Percentiles rank a stretch among this genome's conserved stretches.
Conservation (phyloP, 2,888 invertebrate genomes). For the Aphidoletes aphidimyza region DNA sequence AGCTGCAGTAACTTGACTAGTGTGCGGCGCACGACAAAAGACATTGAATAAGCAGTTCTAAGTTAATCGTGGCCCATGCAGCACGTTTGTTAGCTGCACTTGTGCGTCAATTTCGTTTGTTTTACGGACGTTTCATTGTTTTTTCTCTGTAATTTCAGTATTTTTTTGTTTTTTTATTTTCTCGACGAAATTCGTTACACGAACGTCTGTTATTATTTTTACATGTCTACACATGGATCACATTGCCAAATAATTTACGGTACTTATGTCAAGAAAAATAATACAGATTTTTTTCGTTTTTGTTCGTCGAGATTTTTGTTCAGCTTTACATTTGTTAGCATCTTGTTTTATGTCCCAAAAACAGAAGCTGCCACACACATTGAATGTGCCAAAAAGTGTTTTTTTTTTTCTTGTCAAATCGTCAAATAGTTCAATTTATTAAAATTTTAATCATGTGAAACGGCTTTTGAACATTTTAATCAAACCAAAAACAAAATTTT, state of each 20-base stretch:
- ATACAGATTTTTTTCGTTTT: background rate
- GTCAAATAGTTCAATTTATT: background rate
- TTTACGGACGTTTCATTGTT: background rate
- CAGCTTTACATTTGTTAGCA: background rate
- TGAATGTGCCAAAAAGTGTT: background rate
- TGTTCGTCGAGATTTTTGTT: background rate
- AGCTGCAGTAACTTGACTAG: background rate
- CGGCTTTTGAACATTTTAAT: background rate
- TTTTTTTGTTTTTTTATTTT: background rate
- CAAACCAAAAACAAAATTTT: background rate
- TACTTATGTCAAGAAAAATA: background rate
- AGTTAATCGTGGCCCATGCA: background rate
- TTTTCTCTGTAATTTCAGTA: background rate
- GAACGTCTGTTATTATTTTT: no score
- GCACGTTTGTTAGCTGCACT: constrained; percentile 5
- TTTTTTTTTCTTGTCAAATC: background rate
- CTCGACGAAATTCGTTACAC: no score
- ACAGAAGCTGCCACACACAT: background rate
- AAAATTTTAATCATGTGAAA: background rate
- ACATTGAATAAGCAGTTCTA: constrained; percentile 4
- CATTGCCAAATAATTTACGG: background rate
- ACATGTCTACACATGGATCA: background rate
- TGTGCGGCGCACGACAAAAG: background rate
- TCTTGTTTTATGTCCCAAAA: background rate
- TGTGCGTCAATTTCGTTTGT: background rate